These are phyloP conservation scores for Oreochromis mossambicus DNA, from an alignment of 2,797 vertebrate genomes.

Conservation along the genomic window DNA sequence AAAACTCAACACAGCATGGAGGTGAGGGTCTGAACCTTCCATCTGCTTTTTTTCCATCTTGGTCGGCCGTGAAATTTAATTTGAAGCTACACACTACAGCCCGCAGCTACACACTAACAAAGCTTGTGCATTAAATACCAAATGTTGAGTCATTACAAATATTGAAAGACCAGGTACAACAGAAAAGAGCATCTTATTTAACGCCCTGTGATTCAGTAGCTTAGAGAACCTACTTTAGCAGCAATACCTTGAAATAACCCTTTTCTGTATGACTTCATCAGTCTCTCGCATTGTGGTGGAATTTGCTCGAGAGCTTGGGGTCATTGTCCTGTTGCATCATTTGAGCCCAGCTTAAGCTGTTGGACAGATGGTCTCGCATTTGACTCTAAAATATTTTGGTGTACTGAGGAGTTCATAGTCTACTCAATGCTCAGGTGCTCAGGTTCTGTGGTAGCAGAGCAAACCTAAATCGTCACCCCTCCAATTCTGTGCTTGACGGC, in stretches of 20 bases:
- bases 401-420: not conserved
- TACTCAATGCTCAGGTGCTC: not conserved
- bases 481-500: not conserved
- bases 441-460: not conserved
- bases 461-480: not conserved
- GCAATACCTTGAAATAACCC: rapidly evolving
- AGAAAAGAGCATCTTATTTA: not conserved
- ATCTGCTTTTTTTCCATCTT: not conserved
- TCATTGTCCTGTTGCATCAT: not conserved
- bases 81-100: not conserved
- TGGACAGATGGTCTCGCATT: not conserved
- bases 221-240: not conserved
- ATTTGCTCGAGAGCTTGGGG: not conserved
- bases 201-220: not conserved
- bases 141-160: not conserved
- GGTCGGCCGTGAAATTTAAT: not conserved
- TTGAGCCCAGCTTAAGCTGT: not conserved
- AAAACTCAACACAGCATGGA: constrained; percentile 4
- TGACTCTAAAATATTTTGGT: not conserved
- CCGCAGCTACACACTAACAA: not conserved
- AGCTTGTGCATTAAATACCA: not conserved
- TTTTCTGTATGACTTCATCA: not conserved
- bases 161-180: not conserved
- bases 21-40: constrained; percentile 43
- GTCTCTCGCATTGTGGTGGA: not conserved